These are phyloP conservation scores for Porites australiensis DNA, from an alignment of 64 coral and sea anemone genomes.

Conservation along the genomic window DNA sequence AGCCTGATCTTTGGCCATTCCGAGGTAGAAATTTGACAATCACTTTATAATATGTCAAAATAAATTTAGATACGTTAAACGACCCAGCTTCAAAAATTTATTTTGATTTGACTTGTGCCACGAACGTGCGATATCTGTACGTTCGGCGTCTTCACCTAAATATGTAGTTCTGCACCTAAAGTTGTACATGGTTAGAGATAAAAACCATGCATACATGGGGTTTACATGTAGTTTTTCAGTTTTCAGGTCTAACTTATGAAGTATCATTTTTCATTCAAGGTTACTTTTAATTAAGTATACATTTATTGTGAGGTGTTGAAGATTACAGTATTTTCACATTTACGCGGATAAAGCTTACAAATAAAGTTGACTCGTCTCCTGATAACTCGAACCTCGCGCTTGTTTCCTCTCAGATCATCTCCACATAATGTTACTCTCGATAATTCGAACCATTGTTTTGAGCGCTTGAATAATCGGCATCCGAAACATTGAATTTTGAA, in stretches of 20 bases:
- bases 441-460: too few relatives aligned
- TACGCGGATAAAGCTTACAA: too few relatives aligned
- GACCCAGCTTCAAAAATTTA: not conserved
- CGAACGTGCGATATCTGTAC: not conserved
- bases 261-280: constrained; percentile 2
- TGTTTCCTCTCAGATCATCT: too few relatives aligned
- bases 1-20: constrained; percentile 73
- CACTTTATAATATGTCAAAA: not conserved
- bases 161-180: not conserved
- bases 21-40: constrained; percentile 20
- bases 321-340: not conserved
- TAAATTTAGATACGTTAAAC: not conserved
- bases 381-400: too few relatives aligned
- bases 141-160: not conserved
- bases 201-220: constrained; percentile 7
- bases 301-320: not conserved
- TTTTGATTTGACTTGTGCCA: constrained; percentile 13
- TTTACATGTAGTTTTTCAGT: not conserved
- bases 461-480: too few relatives aligned
- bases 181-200: not conserved
- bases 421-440: too few relatives aligned
- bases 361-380: too few relatives aligned
- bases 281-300: not conserved
- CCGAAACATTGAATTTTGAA: too few relatives aligned
- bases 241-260: not conserved